Evolutionary conservation across 2,113 vertebrate genomes (phyloP).

Genomic region (Callionymus lyra): DNA sequence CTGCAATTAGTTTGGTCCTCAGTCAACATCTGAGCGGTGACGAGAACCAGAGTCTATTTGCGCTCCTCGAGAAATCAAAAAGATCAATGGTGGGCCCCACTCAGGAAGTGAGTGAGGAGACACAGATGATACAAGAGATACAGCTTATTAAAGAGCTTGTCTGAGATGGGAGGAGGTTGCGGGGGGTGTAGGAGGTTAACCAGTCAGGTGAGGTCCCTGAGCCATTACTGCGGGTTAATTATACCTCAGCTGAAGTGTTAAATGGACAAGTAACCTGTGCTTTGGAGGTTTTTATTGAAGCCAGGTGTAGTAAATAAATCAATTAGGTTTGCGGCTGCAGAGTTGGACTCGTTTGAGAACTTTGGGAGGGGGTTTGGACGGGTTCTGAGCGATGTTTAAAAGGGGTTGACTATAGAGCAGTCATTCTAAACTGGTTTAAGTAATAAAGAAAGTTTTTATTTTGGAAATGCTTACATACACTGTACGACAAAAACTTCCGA

Average conservation of each 20-base stretch:
- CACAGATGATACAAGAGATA: constrained; percentile 42
- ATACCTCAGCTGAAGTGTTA: constrained; percentile 51
- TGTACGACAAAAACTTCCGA: too few species aligned
- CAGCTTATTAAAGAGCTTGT: constrained; percentile 42
- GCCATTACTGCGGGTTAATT: constrained; percentile 45
- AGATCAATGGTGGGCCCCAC: constrained; percentile 27
- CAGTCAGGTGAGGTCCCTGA: constrained; percentile 37
- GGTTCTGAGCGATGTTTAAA: too few species aligned
- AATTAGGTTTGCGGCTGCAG: constrained; percentile 27
- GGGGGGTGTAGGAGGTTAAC: constrained; percentile 41
- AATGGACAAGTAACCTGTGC: constrained; percentile 43
- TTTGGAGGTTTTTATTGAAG: constrained; percentile 43
- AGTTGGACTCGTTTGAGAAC: constrained; percentile 18
- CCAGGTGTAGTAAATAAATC: constrained; percentile 55
- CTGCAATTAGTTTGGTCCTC: constrained; percentile 1
- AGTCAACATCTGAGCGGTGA: constrained; percentile 5
- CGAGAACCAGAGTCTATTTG: constrained; percentile 16
- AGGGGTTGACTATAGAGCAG: too few species aligned
- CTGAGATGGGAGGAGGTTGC: not conserved
- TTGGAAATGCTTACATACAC: too few species aligned
- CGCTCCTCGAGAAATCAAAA: constrained; percentile 16
- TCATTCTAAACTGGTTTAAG: too few species aligned
- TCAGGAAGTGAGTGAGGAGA: constrained; percentile 42
- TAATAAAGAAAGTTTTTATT: too few species aligned
- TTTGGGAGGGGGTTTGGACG: constrained; percentile 15